Percentiles rank a stretch among this genome's conserved stretches.
Evolutionary conservation across 2,113 vertebrate species (phyloP).

Genomic region (Oplegnathus fasciatus): DNA sequence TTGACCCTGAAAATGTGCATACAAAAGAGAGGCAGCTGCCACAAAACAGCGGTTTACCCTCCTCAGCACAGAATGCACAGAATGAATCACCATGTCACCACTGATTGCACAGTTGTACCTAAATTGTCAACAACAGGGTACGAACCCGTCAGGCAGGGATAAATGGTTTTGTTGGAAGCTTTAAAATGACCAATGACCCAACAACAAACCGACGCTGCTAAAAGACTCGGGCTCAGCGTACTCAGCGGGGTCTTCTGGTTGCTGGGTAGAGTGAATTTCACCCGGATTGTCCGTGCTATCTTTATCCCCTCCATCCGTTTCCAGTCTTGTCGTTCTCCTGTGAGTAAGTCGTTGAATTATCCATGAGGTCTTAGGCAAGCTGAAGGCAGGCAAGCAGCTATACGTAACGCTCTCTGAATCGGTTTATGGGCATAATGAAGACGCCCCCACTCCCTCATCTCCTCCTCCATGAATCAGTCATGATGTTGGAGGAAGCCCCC

Average conservation of each 20-base stretch:
- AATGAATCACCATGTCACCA: slow-evolving; percentile 1
- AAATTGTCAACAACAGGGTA: slow-evolving; percentile 2
- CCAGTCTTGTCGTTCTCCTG: slow-evolving; percentile 40
- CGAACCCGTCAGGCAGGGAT: not conserved
- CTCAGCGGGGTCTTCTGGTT: slow-evolving; percentile 56
- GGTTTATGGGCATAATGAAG: slow-evolving; percentile 40
- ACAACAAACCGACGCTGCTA: slow-evolving; percentile 6
- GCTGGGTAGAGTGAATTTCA: slow-evolving; percentile 65
- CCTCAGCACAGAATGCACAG: not conserved
- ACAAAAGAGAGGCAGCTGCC: not conserved
- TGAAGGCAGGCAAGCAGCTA: slow-evolving; percentile 26
- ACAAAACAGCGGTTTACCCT: not conserved
- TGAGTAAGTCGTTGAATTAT: slow-evolving; percentile 69
- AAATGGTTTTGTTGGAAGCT: not conserved
- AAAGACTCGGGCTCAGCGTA: not conserved
- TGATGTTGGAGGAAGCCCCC: slow-evolving; percentile 6
- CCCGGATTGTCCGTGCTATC: slow-evolving; percentile 49
- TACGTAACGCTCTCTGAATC: slow-evolving; percentile 42
- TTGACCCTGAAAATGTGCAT: not conserved
- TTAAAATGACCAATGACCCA: slow-evolving; percentile 15
- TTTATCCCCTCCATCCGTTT: slow-evolving; percentile 60
- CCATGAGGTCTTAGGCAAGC: slow-evolving; percentile 53
- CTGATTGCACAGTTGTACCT: slow-evolving; percentile 21
- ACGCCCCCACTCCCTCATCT: not conserved
- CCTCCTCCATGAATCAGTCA: slow-evolving; percentile 46